phyloP scores from a whole-genome alignment of 1,140 invertebrate genomes.

The Magallana gigas region DNA sequence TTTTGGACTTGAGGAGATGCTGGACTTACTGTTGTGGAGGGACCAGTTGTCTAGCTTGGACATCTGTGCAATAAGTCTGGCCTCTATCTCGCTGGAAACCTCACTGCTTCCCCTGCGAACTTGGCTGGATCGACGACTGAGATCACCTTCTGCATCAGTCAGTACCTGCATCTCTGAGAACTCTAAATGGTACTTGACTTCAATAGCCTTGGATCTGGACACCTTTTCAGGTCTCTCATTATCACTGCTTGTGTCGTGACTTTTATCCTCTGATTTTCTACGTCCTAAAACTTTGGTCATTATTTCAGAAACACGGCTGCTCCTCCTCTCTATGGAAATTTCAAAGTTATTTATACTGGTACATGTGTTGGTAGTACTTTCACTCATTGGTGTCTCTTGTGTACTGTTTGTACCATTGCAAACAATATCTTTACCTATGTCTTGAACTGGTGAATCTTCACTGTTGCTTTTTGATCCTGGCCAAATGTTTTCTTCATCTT shows the following conservation, averaged over 20 bases:
- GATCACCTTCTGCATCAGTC: slow-evolving; percentile 64
- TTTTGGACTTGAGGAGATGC: slow-evolving; percentile 43
- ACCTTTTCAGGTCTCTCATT: not conserved
- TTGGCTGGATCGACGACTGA: slow-evolving; percentile 40
- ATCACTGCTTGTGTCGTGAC: slow-evolving; percentile 39
- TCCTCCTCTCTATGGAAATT: not conserved
- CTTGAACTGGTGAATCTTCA: not conserved
- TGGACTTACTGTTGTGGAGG: slow-evolving; percentile 1
- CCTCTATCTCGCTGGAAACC: slow-evolving; percentile 42
- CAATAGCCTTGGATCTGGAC: slow-evolving; percentile 60
- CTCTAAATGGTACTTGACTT: slow-evolving; percentile 71
- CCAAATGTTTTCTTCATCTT: not conserved
- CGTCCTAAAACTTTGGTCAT: not conserved
- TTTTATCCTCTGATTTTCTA: slow-evolving; percentile 28
- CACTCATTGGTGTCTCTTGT: slow-evolving; percentile 36
- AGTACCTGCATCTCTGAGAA: slow-evolving; percentile 72
- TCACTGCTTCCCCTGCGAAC: slow-evolving; percentile 38
- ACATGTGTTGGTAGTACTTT: not conserved
- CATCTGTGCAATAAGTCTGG: slow-evolving; percentile 27
- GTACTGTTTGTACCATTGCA: not conserved
- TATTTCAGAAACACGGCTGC: slow-evolving; percentile 19
- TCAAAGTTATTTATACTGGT: not conserved
- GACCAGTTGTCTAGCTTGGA: slow-evolving; percentile 52
- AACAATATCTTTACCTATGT: not conserved
- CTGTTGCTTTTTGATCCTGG: not conserved